Conservation (phyloP, 2,888 invertebrate genomes). For the Empis stercorea region DNA sequence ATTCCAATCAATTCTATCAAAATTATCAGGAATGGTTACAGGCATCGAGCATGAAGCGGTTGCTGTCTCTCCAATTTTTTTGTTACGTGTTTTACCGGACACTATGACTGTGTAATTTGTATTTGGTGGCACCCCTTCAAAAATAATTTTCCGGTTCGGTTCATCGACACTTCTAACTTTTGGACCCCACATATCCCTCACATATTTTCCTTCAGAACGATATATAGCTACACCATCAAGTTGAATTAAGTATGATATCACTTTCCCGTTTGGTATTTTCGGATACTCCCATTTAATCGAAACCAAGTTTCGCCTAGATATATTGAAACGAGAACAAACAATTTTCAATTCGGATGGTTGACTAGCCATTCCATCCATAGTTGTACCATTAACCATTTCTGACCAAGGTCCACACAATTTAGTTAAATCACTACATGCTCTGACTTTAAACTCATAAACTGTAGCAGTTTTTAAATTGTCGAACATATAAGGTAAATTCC, state of each 20-base stretch:
- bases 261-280: conserved; percentile 59
- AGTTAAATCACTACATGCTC: conserved; percentile 70
- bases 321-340: conserved; percentile 50
- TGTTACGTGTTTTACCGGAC: conserved; percentile 63
- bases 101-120: conserved; percentile 71
- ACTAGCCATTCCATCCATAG: conserved; percentile 68
- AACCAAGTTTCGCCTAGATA: conserved; percentile 42
- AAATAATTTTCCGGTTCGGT: conserved; percentile 37
- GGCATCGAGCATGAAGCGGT: conserved; percentile 53
- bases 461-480: conserved; percentile 61
- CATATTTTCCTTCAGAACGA: conserved; percentile 39
- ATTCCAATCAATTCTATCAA: conserved; percentile 41
- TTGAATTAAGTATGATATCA: conserved; percentile 59
- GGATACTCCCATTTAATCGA: conserved; percentile 64
- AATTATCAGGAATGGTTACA: conserved; percentile 53
- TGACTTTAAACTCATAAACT: conserved; percentile 64
- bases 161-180: conserved; percentile 45
- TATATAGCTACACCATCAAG: conserved; percentile 44
- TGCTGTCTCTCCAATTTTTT: conserved; percentile 56
- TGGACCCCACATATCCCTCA: conserved; percentile 45
- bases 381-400: conserved; percentile 61
- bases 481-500: conserved; percentile 65
- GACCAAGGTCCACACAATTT: conserved; percentile 68
- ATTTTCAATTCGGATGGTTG: conserved; percentile 56
- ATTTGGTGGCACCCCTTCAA: conserved; percentile 64